Evolutionary conservation across 2,888 invertebrate species (phyloP).

Genomic region (Thymelicus acteon): DNA sequence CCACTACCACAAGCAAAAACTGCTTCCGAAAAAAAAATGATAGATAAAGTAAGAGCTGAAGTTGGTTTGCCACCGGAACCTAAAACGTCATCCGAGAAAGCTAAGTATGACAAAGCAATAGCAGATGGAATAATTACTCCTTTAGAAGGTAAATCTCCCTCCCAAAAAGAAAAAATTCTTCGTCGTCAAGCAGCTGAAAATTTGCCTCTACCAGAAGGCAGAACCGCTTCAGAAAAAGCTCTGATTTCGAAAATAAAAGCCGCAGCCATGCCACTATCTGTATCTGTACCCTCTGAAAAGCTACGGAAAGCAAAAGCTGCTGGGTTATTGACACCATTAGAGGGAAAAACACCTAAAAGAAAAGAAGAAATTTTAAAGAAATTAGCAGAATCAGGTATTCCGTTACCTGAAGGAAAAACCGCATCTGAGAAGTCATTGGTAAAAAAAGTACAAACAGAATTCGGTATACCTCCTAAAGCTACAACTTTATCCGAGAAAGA

Average conservation of each 20-base stretch:
- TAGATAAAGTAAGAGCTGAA: slow-evolving; percentile 39
- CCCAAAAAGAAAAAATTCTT: slow-evolving; percentile 37
- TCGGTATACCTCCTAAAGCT: slow-evolving; percentile 49
- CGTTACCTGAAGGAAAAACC: slow-evolving; percentile 44
- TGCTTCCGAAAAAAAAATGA: slow-evolving; percentile 41
- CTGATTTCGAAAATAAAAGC: slow-evolving; percentile 47
- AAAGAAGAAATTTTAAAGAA: slow-evolving; percentile 42
- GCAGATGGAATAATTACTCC: slow-evolving; percentile 48
- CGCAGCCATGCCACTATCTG: slow-evolving; percentile 16
- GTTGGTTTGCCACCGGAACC: slow-evolving; percentile 43
- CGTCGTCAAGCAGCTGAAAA: slow-evolving; percentile 12
- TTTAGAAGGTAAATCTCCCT: slow-evolving; percentile 46
- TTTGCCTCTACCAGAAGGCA: background rate
- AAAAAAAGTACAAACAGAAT: slow-evolving; percentile 45
- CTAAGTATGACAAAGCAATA: slow-evolving; percentile 34
- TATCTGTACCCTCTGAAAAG: slow-evolving; percentile 40
- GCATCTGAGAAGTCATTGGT: slow-evolving; percentile 42
- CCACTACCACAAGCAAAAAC: slow-evolving; percentile 43
- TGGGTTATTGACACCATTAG: slow-evolving; percentile 45
- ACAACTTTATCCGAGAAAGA: slow-evolving; percentile 54
- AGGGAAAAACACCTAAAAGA: slow-evolving; percentile 39
- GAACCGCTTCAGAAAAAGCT: slow-evolving; percentile 40
- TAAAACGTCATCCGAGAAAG: slow-evolving; percentile 38
- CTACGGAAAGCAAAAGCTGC: slow-evolving; percentile 43
- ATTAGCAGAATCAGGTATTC: slow-evolving; percentile 39